phyloP scores from a whole-genome alignment of 2,888 invertebrate genomes.

The Leptothorax acervorum region DNA sequence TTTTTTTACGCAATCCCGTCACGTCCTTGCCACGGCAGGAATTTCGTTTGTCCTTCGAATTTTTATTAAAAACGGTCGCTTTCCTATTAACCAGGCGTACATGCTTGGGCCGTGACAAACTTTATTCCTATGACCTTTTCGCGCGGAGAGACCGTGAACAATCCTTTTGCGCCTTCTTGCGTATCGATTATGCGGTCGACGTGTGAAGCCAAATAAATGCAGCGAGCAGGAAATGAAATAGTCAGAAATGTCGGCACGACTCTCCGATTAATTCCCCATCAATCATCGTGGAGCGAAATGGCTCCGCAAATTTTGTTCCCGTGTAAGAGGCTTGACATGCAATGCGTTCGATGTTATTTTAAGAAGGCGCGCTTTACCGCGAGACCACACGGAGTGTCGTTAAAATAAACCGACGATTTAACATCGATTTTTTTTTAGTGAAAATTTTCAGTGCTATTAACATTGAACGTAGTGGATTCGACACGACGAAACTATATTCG shows the following conservation, averaged over 20 bases:
- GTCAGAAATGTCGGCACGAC: slow-evolving; percentile 36
- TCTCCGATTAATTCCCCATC: slow-evolving; percentile 43
- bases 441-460: slow-evolving; percentile 21
- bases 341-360: slow-evolving; percentile 30
- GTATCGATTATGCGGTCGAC: slow-evolving; percentile 37
- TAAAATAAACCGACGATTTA: not conserved
- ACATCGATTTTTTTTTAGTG: not conserved
- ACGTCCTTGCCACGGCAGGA: slow-evolving; percentile 1
- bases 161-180: not conserved
- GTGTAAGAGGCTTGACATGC: slow-evolving; percentile 5
- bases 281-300: slow-evolving; percentile 7
- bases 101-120: not conserved
- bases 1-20: slow-evolving; percentile 54
- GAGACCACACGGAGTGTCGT: not conserved
- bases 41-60: slow-evolving; percentile 10
- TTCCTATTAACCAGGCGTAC: not conserved
- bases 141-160: not conserved
- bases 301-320: slow-evolving; percentile 14
- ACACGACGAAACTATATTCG: slow-evolving; percentile 32
- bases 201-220: slow-evolving; percentile 46
- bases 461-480: not conserved
- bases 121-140: slow-evolving; percentile 34
- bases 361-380: slow-evolving; percentile 1
- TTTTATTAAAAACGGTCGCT: slow-evolving; percentile 17
- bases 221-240: slow-evolving; percentile 45